These are phyloP conservation scores for Orchestia grillus DNA, from an alignment of 1,140 invertebrate species.

Conservation along the genomic window DNA sequence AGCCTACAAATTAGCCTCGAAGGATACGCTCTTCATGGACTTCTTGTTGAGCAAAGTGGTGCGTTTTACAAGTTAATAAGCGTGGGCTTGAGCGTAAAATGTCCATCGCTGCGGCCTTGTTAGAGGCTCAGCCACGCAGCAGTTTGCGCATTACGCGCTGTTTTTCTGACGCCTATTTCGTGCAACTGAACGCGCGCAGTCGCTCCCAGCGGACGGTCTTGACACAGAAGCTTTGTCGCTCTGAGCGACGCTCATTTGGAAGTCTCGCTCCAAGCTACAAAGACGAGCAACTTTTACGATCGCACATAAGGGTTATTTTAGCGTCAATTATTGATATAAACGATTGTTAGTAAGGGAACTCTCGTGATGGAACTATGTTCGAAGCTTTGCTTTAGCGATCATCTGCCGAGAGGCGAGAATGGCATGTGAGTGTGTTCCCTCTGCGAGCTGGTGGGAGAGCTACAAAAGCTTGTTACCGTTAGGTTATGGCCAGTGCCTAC, in stretches of 20 bases:
- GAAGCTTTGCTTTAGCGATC: not conserved
- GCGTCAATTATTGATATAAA: not conserved
- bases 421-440: not conserved
- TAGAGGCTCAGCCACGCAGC: not conserved
- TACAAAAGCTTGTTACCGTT: slow-evolving; percentile 52
- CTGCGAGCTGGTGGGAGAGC: slow-evolving; percentile 8
- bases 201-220: not conserved
- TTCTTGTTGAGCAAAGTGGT: slow-evolving; percentile 1
- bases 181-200: not conserved
- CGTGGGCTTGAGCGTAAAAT: slow-evolving; percentile 47
- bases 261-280: not conserved
- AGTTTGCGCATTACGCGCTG: slow-evolving; percentile 47
- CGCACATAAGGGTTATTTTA: slow-evolving; percentile 9
- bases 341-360: not conserved
- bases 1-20: not conserved
- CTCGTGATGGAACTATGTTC: not conserved
- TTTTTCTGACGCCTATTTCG: not conserved
- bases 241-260: not conserved
- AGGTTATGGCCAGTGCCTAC: slow-evolving; percentile 53
- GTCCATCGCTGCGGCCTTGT: slow-evolving; percentile 48
- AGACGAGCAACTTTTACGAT: not conserved
- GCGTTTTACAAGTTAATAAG: slow-evolving; percentile 38
- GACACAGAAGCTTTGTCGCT: not conserved
- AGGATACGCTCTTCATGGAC: not conserved
- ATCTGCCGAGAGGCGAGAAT: not conserved